Evolutionary conservation across 2,797 vertebrate species (phyloP).

Genomic region (Myotis findleyi): DNA sequence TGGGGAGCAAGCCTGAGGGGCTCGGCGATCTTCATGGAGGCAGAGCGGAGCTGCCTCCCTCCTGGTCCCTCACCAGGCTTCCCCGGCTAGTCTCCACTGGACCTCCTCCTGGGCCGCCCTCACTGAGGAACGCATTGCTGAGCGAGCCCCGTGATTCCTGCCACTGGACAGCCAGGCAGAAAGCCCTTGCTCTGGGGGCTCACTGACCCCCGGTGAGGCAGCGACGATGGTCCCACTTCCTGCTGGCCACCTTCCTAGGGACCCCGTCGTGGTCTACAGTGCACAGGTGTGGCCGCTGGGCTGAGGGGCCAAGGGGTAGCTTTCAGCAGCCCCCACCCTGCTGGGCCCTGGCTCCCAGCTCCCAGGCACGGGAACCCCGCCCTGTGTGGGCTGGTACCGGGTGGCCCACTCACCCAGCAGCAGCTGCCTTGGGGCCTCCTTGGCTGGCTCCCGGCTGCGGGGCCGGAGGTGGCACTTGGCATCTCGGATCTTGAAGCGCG

Average conservation of each 20-base stretch:
- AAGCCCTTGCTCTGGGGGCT: neutral
- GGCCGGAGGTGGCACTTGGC: slow-evolving; percentile 95
- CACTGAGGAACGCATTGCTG: fast-evolving
- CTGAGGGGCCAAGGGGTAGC: neutral
- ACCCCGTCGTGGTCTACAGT: fast-evolving
- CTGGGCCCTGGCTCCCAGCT: too few relatives aligned
- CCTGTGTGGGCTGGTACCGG: neutral
- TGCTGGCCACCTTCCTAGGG: neutral
- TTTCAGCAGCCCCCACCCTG: neutral
- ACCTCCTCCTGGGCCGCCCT: fast-evolving
- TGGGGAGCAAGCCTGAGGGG: neutral
- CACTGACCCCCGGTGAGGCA: fast-evolving
- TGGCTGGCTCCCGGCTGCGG: slow-evolving; percentile 92
- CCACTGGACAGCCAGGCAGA: neutral
- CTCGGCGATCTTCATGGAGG: neutral
- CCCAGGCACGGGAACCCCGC: neutral
- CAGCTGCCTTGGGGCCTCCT: slow-evolving; percentile 89
- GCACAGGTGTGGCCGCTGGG: too few relatives aligned
- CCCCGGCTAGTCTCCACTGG: fast-evolving
- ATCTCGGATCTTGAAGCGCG: slow-evolving; percentile 96
- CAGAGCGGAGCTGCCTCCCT: neutral
- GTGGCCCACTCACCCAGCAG: slow-evolving; percentile 88
- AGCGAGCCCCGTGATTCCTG: neutral
- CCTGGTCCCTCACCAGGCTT: neutral
- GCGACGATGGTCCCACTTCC: neutral